Conservation (phyloP, 2,888 invertebrate genomes). For the Leptinotarsa rubiginosa region DNA sequence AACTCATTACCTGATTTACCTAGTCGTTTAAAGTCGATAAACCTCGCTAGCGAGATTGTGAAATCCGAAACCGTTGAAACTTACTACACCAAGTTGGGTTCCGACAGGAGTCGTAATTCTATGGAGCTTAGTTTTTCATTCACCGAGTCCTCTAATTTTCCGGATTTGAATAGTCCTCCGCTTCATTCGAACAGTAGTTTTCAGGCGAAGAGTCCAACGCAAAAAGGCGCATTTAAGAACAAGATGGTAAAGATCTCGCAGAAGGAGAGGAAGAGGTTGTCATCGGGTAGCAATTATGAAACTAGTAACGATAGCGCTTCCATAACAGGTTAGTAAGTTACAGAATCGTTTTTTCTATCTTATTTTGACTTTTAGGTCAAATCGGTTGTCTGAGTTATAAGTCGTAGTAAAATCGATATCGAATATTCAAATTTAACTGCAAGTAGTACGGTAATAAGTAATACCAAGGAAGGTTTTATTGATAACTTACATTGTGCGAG, state of each 20-base stretch:
- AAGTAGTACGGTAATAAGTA: too few species aligned
- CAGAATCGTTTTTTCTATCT: not conserved
- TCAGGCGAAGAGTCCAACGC: constrained; percentile 33
- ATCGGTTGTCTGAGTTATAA: too few species aligned
- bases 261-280: constrained; percentile 74
- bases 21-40: constrained; percentile 57
- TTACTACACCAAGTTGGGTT: constrained; percentile 49
- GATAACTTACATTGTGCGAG: too few species aligned
- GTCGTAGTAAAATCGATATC: too few species aligned
- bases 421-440: too few species aligned
- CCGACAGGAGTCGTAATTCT: constrained; percentile 23
- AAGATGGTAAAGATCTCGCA: constrained; percentile 71
- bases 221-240: constrained; percentile 57
- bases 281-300: constrained; percentile 66
- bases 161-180: constrained; percentile 57
- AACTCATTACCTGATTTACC: constrained; percentile 27
- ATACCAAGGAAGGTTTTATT: too few species aligned
- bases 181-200: constrained; percentile 22
- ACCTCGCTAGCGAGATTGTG: constrained; percentile 54
- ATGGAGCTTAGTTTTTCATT: constrained; percentile 41
- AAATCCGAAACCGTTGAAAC: constrained; percentile 47
- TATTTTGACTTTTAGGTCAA: not conserved
- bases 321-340: constrained; percentile 33
- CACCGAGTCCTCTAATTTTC: constrained; percentile 59
- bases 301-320: constrained; percentile 16